Base-by-base conservation (phyloP, 2,888 invertebrate genomes). In the Linnaemya tessellans region DNA sequence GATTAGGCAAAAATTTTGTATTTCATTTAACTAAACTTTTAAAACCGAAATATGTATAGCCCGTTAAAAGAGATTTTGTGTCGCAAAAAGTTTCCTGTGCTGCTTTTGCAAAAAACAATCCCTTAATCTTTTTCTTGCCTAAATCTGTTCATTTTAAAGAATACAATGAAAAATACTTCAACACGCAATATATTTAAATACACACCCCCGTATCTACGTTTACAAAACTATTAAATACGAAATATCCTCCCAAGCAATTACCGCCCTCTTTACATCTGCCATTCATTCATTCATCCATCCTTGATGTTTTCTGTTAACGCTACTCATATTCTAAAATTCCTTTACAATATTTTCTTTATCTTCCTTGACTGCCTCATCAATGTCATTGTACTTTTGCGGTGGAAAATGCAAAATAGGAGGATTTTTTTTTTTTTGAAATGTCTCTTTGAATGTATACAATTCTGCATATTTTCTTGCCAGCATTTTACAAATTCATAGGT, bases 331-430 rank as follows among this genome's bases (percentile, higher is more conserved):
- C 18, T 7, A 1, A 15, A 22, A 68, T 54, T 54, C n/a, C n/a
- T 15, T 70, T 56, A 41, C 18, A 68, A 46, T 11, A 1, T 22
- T 70, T 41, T 22, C 9, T 30, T n/a, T 58, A 30, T 30, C n/a
- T 30, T 30, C 38, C 8, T 70, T 22, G 15, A 49, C n/a, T 46
- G 15, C 60, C 80, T 68, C 73, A 67, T 67, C 67, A 67, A 20
- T 60, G 73, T 80, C 80, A 67, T 80, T 79, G 70, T 79, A 68
- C 54, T 38, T 54, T 56, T 60, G 56, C 18, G 54, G 25, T 54
- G 30, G 46, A 56, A 64, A 75, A 81, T 70, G 81, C 43, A 75
- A 43, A 81, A 68, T 68, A 46, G n/a, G n/a, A n/a, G n/a, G 15
- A 8, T 65, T 54, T 64, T 64, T 73, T 56, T 56, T 56, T 43